phyloP scores from a whole-genome alignment of 2,888 invertebrate species.

The Smittia sp. region DNA sequence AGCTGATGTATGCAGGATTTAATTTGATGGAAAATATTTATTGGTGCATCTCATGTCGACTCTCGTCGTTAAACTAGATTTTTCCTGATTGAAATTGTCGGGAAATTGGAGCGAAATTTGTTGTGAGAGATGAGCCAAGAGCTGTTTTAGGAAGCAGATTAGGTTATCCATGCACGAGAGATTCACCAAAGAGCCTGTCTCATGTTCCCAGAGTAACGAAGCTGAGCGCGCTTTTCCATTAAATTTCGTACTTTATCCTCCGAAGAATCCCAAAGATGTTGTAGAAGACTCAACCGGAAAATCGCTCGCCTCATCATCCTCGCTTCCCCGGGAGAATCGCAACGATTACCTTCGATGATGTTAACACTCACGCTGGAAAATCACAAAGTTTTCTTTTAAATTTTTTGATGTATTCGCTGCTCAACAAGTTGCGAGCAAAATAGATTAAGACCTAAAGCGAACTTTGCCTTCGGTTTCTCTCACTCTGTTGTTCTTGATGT shows the following conservation, averaged over 20 bases:
- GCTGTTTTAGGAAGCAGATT: too few species aligned
- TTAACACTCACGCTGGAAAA: slow-evolving; percentile 13
- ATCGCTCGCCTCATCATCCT: background rate
- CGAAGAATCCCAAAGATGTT: too few species aligned
- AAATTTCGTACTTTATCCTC: too few species aligned
- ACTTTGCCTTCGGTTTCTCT: background rate
- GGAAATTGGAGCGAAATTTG: too few species aligned
- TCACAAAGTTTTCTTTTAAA: background rate
- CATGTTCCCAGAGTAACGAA: too few species aligned
- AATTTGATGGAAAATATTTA: slow-evolving; percentile 39
- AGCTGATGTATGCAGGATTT: slow-evolving; percentile 14
- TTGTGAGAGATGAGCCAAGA: too few species aligned
- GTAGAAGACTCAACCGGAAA: background rate
- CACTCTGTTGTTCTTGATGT: slow-evolving; percentile 7
- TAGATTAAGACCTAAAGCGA: slow-evolving; percentile 16
- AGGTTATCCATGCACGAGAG: too few species aligned
- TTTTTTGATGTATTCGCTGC: background rate
- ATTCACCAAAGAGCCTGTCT: too few species aligned
- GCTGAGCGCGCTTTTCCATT: too few species aligned
- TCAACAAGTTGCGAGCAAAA: slow-evolving; percentile 29
- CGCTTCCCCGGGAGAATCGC: background rate
- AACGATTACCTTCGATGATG: slow-evolving; percentile 12
- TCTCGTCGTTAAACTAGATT: too few species aligned
- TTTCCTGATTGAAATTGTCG: too few species aligned
- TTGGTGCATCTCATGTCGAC: slow-evolving; percentile 19